Conservation (phyloP, 1,140 invertebrate genomes). For the Drosophila arizonae region DNA sequence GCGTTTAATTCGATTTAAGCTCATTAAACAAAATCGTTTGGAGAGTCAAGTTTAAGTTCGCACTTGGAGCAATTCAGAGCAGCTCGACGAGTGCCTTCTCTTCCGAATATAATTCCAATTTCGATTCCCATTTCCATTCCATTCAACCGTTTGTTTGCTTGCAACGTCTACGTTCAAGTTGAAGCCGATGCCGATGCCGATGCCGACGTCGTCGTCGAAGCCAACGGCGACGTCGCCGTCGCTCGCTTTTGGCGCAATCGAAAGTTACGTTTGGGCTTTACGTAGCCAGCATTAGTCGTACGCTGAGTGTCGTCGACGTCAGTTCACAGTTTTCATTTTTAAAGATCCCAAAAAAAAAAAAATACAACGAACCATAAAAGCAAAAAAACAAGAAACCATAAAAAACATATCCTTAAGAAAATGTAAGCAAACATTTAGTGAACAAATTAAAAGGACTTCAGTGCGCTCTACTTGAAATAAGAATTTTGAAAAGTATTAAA, state of each 20-base stretch:
- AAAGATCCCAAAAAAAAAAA: slow-evolving; percentile 10
- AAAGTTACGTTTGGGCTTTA: slow-evolving; percentile 77
- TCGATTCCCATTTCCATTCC: slow-evolving; percentile 16
- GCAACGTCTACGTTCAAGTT: slow-evolving; percentile 14
- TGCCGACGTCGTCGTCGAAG: neutral
- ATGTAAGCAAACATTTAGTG: neutral
- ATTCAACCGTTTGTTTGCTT: slow-evolving; percentile 2
- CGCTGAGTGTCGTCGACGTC: slow-evolving; percentile 64
- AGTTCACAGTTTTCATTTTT: slow-evolving; percentile 61
- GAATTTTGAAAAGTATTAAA: too few species aligned
- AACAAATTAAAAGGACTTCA: too few species aligned
- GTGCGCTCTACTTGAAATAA: too few species aligned
- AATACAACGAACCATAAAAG: neutral
- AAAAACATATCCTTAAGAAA: neutral
- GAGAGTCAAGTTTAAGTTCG: slow-evolving; percentile 4
- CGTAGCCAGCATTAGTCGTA: slow-evolving; percentile 73
- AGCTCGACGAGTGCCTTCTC: slow-evolving; percentile 8
- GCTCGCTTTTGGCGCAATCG: slow-evolving; percentile 72
- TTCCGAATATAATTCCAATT: slow-evolving; percentile 43
- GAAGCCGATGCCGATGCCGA: neutral
- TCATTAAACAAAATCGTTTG: slow-evolving; percentile 15
- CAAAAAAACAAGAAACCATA: neutral
- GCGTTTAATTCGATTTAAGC: slow-evolving; percentile 31
- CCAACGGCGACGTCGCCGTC: slow-evolving; percentile 1
- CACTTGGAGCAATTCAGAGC: neutral